Evolutionary conservation across 2,888 invertebrate species (phyloP), one percentile per base, ranked within the genome.

Genomic region (Mythimna impura): DNA sequence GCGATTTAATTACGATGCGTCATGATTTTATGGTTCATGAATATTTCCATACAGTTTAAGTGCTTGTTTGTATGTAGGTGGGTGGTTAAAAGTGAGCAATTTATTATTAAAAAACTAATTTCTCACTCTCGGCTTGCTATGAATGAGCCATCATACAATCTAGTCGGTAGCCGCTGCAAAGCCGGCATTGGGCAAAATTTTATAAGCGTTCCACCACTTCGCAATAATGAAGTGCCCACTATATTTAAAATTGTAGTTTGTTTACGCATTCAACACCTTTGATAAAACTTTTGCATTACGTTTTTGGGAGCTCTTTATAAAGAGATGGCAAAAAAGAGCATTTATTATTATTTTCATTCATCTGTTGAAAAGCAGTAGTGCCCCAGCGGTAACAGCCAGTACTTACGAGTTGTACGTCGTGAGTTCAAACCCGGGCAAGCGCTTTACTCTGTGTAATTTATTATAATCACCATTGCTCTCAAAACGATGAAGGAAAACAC

Each of bases 21-120:
- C 60, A 78, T 63, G 65, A 65, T 63, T 73, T 69, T 60, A 63
- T 55, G 40, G 22, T 25, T 73, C 54, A 43, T 68, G 36, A 68
- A 74, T 83, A 73, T 79, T 60, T 63, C n/a, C 12, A 34, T 52
- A 57, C 54, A 67, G 58, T 67, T 66, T 60, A 55, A 70, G 62
- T 43, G 40, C 58, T 60, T 63, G 60, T 71, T 70, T 70, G 54
- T n/a, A 30, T 65, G 62, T 57, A 47, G 57, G 67, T 40, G 10
- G 62, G 66, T 60, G 61, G 54, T 57, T 81, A 83, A 85, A 79
- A 64, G 61, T 74, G 71, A 61, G 62, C 60, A 66, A 67, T 71
- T 70, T 74, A 69, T 70, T 85, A 85, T 85, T 86, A 84, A 86
- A 86, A 85, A 85, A 81, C 86, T 86, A 85, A 85, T 85, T 85